A percentile compares a stretch with the other conserved stretches of the same genome.
These are phyloP conservation scores for Drosophila paranaensis DNA, from an alignment of 2,888 invertebrate genomes.

Conservation along the genomic window DNA sequence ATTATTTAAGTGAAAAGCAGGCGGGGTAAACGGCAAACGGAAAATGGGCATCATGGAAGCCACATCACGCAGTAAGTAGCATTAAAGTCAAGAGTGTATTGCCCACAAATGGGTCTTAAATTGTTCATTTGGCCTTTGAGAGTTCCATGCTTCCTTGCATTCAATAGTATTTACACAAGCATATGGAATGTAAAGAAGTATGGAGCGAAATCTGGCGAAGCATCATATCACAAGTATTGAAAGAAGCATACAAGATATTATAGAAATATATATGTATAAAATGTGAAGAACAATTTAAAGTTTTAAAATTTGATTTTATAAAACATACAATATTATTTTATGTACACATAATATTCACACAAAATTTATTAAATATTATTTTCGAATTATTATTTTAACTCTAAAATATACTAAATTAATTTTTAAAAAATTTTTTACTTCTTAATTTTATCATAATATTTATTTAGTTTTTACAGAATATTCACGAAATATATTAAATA, in stretches of 20 bases:
- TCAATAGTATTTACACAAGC: conserved; percentile 85
- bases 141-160: conserved; percentile 86
- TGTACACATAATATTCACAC: not conserved
- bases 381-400: not conserved
- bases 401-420: no score
- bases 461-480: not conserved
- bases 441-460: no score
- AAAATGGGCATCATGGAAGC: not conserved
- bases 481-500: not conserved
- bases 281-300: no score
- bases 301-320: no score
- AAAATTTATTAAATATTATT: not conserved
- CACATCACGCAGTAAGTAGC: conserved; percentile 22
- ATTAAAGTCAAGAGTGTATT: conserved; percentile 27
- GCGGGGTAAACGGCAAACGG: not conserved
- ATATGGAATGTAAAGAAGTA: conserved; percentile 86
- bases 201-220: conserved; percentile 85
- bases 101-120: conserved; percentile 34
- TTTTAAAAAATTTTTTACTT: no score
- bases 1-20: conserved; percentile 59
- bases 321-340: no score
- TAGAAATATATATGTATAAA: not conserved
- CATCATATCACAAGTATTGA: conserved; percentile 46
- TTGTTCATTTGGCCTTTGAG: conserved; percentile 75
- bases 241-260: no score